A percentile compares a stretch with the other conserved stretches of the same genome.
These are phyloP conservation scores for Lepidothrix coronata DNA, from an alignment of 2,113 vertebrate genomes.

Conservation along the genomic window DNA sequence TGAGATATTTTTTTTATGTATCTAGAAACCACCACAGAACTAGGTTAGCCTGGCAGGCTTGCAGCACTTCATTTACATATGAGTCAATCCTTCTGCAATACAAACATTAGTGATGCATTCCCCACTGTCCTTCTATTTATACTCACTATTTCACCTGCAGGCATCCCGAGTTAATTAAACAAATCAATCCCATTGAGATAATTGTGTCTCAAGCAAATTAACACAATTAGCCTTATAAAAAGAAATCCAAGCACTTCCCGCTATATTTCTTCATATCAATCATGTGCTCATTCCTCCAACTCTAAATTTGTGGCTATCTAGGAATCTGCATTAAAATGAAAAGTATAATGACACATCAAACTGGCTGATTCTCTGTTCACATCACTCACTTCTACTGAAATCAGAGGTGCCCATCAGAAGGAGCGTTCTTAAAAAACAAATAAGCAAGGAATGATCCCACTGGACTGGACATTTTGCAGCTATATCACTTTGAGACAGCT, in stretches of 20 bases:
- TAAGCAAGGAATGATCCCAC: background rate
- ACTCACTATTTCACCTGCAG: conserved; percentile 64
- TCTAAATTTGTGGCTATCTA: conserved; percentile 1
- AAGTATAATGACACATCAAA: background rate
- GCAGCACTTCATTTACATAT: conserved; percentile 61
- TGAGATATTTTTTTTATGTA: background rate
- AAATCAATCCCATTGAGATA: conserved; percentile 68
- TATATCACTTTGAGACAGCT: background rate
- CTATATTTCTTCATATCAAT: background rate
- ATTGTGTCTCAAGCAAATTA: conserved; percentile 67
- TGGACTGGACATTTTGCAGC: background rate
- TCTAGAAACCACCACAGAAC: conserved; percentile 57
- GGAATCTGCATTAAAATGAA: conserved; percentile 6
- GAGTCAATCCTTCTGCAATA: conserved; percentile 66
- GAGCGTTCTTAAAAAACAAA: background rate
- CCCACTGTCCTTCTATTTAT: conserved; percentile 67
- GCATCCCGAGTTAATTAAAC: conserved; percentile 65
- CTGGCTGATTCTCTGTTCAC: background rate
- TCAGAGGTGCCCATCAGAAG: background rate
- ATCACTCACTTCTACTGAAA: background rate
- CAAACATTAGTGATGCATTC: conserved; percentile 60
- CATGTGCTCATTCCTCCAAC: background rate
- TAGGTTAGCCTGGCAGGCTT: conserved; percentile 56
- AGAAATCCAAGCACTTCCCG: background rate
- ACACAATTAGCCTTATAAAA: conserved; percentile 61